A percentile compares a stretch with the other conserved stretches of the same genome.
These are phyloP conservation scores for Gerris buenoi DNA, from an alignment of 1,140 invertebrate species.

Conservation along the genomic window DNA sequence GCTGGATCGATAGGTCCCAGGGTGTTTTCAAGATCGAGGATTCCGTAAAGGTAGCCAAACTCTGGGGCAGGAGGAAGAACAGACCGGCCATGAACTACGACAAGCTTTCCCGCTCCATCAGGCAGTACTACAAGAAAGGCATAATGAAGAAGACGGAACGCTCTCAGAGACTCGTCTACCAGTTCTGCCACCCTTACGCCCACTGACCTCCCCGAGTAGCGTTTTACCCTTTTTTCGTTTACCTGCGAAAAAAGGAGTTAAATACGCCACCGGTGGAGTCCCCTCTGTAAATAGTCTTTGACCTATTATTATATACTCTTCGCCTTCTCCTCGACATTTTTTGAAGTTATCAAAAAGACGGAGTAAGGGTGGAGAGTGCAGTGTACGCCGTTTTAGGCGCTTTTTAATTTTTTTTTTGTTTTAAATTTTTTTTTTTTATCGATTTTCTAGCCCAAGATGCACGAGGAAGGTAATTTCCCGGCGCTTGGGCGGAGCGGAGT, in stretches of 20 bases:
- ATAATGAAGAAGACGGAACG: slow-evolving; percentile 99
- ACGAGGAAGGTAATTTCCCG: slow-evolving; percentile 35
- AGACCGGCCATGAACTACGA: slow-evolving; percentile 99
- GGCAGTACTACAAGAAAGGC: slow-evolving; percentile 99
- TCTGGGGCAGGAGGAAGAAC: slow-evolving; percentile 96
- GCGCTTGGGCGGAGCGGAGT: background rate
- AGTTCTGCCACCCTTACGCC: slow-evolving; percentile 91
- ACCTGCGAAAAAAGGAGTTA: background rate
- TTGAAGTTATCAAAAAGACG: slow-evolving; percentile 4
- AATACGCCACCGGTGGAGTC: background rate
- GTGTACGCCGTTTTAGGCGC: slow-evolving; percentile 21
- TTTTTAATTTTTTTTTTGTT: slow-evolving; percentile 14
- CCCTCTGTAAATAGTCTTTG: slow-evolving; percentile 9
- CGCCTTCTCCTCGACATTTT: slow-evolving; percentile 5
- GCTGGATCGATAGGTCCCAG: slow-evolving; percentile 85
- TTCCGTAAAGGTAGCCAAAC: slow-evolving; percentile 80
- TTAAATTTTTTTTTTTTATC: slow-evolving; percentile 9
- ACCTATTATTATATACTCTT: slow-evolving; percentile 1
- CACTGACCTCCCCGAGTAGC: slow-evolving; percentile 45
- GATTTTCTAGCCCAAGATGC: slow-evolving; percentile 10
- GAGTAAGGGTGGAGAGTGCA: slow-evolving; percentile 7
- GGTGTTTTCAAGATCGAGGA: slow-evolving; percentile 99
- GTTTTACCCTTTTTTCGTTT: background rate
- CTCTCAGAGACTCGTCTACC: slow-evolving; percentile 94
- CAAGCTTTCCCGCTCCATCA: slow-evolving; percentile 90